Base-by-base conservation (phyloP, 92 coral and sea anemone genomes). In the Parazoanthus swiftii region DNA sequence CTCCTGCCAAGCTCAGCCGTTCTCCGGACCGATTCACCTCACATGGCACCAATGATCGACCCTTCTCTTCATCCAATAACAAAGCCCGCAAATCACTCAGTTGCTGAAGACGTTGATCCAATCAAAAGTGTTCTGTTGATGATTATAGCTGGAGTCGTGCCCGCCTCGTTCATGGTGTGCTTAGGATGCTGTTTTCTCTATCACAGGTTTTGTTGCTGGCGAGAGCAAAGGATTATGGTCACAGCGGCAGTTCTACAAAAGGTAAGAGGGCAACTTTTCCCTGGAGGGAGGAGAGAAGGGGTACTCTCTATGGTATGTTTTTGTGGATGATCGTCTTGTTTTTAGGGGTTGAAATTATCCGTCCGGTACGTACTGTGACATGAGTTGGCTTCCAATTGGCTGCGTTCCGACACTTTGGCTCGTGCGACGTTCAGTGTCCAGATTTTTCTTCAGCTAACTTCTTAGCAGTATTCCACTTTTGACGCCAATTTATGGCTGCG, bases 191-290 rank as follows among this genome's bases (percentile, higher is more conserved):
- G 79, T 25, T 42, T 76, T 8, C 29, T 76, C 26, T 76, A 76
- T 37, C 79, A 76, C 79, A 37, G 79, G 79, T 76, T 76, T 6
- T 76, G 79, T 44, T 76, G 79, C 46, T 76, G 79, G 79, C 79
- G 79, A 50, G 79, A 76, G 23, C 43, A 76, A 13, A 36, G 51
- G 25, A 76, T 37, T 51, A 18, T 76, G 33, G 79, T 76, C 4
- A 51, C 79, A 16, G 78, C 78, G 3, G 78, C 78, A 5, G 79
- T 39, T 39, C 14, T 76, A 21, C 79, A 44, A 23, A 37, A 38
- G 51, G 79, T 76, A 36, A 76, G 79, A 76, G 59, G 59, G 18
- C 16, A 8, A 21, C 13, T 63, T 39, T 39, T 39, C 3, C 76
- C 14, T 4, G 42, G 42, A 72, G 51, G 11, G 9, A 46, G 51